Evolutionary conservation across 2,888 invertebrate genomes (phyloP), one percentile per base, ranked within the genome.

Genomic region (Apoda limacodes): DNA sequence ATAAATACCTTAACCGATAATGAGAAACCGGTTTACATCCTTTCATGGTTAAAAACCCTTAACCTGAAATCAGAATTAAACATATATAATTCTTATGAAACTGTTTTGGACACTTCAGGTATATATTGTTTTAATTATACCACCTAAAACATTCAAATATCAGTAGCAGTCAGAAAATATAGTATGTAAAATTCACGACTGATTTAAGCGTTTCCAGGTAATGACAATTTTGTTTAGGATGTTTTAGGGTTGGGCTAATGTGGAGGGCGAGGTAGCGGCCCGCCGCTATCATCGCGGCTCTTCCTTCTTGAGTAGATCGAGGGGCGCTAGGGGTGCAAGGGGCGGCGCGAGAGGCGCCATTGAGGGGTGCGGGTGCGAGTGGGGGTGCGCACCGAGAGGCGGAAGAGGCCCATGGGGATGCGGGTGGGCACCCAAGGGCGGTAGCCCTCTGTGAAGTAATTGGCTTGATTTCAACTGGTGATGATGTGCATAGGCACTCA

Each of bases 401-500:
- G 76, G 82, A 50, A 84, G 85, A 30, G 57, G 53, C 6, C 60
- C 62, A 13, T 54, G 55, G 15, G 64, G 56, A n/a, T n/a, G n/a
- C 19, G 75, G 71, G 25, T 36, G 41, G 17, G 23, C 19, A 10
- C 29, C 24, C 30, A 33, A 36, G 28, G 38, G 81, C 66, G 48
- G 83, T 55, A 85, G 70, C 45, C 83, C 55, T 40, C 68, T 66
- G 55, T 70, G 75, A 55, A 70, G 54, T 52, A 75, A 57, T 51
- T 69, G 64, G 41, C 60, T 65, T 42, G 85, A 71, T 68, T 62
- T 83, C 57, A 75, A 50, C 53, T 78, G 78, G 50, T 86, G 86
- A 45, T 84, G 80, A 34, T 83, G 84, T 34, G 86, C 84, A 68
- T 90, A 90, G 40, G 88, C 86, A 45, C 84, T 86, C 55, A 88